Percentiles rank a stretch among this genome's conserved stretches.
Evolutionary conservation across 2,888 invertebrate species (phyloP).

Genomic region (Dioctria linearis): DNA sequence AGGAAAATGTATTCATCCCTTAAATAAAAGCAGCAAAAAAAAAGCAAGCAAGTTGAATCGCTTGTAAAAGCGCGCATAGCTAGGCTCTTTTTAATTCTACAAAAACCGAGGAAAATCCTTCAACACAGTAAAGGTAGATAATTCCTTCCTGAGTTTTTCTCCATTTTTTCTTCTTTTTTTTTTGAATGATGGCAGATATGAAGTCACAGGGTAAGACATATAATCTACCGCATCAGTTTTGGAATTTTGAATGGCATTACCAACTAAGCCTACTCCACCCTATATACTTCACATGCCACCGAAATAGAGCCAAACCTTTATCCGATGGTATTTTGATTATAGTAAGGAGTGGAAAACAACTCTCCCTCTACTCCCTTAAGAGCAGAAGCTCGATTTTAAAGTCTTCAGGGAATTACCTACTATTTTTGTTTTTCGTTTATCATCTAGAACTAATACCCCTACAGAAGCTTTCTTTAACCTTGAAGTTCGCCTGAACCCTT

Average conservation of each 20-base stretch:
- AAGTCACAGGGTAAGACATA: no score
- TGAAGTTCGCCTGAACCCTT: neutral
- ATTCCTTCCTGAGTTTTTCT: neutral
- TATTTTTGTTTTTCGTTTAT: constrained; percentile 37
- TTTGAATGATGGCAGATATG: no score
- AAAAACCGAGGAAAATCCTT: neutral
- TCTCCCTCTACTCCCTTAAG: neutral
- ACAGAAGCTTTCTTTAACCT: no score
- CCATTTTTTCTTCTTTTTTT: no score
- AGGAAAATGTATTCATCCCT: constrained; percentile 21
- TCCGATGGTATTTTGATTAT: neutral
- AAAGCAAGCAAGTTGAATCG: no score
- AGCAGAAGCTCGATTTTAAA: constrained; percentile 38
- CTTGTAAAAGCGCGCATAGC: no score
- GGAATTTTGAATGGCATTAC: neutral
- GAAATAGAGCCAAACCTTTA: no score
- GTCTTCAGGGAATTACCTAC: constrained; percentile 9
- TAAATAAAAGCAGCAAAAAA: neutral
- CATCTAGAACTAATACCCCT: neutral
- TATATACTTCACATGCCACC: neutral
- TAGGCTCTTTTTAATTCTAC: no score
- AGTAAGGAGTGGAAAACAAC: neutral
- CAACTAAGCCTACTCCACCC: neutral
- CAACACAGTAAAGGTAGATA: neutral
- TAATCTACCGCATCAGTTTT: neutral